Evolutionary conservation across 2,113 vertebrate genomes (phyloP).

Genomic region (Prinia subflava): DNA sequence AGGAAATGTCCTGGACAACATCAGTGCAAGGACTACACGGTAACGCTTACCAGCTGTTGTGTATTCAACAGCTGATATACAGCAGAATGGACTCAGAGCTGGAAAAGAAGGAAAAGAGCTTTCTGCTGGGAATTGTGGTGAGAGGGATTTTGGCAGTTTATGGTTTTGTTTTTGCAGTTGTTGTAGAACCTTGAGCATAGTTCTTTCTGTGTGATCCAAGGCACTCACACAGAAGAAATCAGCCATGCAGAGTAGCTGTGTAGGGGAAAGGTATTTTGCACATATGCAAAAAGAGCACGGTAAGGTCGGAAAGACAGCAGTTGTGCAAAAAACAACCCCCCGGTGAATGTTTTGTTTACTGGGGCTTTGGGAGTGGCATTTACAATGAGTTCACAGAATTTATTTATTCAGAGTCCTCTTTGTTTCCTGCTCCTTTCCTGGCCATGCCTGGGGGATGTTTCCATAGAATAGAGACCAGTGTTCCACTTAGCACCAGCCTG

Average conservation of each 20-base stretch:
- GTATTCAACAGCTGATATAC: not conserved
- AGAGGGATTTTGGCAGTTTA: not conserved
- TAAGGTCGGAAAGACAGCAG: not conserved
- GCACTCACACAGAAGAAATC: not conserved
- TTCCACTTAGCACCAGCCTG: not conserved
- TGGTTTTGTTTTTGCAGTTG: not conserved
- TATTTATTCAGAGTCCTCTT: slow-evolving; percentile 35
- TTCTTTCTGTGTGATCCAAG: not conserved
- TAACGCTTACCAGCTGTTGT: not conserved
- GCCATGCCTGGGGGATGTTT: not conserved
- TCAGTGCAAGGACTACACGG: not conserved
- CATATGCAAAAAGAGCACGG: rapidly evolving
- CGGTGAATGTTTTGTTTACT: slow-evolving; percentile 11
- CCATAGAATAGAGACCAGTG: not conserved
- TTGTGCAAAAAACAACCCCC: not conserved
- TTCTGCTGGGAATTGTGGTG: not conserved
- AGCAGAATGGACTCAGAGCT: not conserved
- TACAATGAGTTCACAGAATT: not conserved
- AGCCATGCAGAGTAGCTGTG: not conserved
- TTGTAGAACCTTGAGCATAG: not conserved
- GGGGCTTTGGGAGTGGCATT: not conserved
- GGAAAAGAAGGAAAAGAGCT: not conserved
- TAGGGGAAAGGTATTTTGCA: not conserved
- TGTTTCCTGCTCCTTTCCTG: slow-evolving; percentile 50
- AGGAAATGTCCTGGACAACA: not conserved